These are phyloP conservation scores for Heteronetta atricapilla DNA, from an alignment of 2,113 vertebrate genomes.

Conservation along the genomic window DNA sequence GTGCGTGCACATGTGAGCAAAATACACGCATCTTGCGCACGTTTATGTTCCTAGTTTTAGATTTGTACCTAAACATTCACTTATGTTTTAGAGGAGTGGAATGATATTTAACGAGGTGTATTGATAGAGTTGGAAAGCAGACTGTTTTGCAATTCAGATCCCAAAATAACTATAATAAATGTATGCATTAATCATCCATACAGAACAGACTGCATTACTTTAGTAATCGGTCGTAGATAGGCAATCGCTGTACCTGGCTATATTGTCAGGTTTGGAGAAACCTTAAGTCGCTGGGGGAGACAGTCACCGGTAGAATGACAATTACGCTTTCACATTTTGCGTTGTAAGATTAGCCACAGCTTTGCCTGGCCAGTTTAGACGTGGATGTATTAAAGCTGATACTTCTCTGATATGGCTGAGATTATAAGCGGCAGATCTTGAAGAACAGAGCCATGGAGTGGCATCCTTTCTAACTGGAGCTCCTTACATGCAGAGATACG, in stretches of 20 bases:
- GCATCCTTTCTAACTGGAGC: neutral
- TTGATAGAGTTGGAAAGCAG: neutral
- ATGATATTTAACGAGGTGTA: neutral
- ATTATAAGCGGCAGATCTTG: neutral
- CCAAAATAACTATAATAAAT: neutral
- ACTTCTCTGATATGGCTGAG: neutral
- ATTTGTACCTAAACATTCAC: neutral
- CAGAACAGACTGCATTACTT: neutral
- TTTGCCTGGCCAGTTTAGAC: neutral
- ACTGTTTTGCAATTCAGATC: neutral
- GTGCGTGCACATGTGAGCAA: neutral
- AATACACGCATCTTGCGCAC: neutral
- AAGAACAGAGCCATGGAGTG: neutral
- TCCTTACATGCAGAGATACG: neutral
- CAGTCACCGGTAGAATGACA: neutral
- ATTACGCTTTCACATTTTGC: neutral
- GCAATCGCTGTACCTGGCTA: neutral
- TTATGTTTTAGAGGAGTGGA: neutral
- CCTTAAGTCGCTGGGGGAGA: neutral
- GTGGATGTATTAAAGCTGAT: neutral
- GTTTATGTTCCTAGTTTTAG: neutral
- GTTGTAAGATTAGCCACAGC: neutral
- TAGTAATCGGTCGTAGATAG: neutral
- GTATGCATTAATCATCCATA: too few species aligned
- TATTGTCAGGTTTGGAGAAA: neutral